phyloP scores from a whole-genome alignment of 2,888 invertebrate genomes.

The Resseliella maxima region DNA sequence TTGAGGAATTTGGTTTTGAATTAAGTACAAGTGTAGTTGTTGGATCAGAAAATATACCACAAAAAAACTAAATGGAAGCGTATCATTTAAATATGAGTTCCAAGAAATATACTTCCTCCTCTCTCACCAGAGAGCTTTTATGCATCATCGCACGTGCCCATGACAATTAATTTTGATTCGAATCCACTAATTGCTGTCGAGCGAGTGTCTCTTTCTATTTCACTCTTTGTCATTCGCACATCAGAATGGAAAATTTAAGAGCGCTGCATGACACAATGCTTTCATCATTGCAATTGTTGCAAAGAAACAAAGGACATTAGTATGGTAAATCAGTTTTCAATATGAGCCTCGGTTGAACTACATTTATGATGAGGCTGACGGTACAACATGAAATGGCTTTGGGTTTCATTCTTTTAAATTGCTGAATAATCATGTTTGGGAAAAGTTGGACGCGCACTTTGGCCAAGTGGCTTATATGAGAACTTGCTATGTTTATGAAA shows the following conservation, averaged over 20 bases:
- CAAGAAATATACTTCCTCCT: background rate
- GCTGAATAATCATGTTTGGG: background rate
- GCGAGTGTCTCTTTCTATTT: background rate
- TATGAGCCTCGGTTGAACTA: background rate
- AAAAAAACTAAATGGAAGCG: too few relatives aligned
- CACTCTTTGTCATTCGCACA: too few relatives aligned
- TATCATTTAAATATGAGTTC: background rate
- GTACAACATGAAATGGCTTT: background rate
- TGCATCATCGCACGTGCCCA: background rate
- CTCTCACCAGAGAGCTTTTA: background rate
- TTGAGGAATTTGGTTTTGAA: too few relatives aligned
- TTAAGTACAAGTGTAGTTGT: too few relatives aligned
- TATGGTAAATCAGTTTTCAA: background rate
- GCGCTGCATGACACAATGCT: background rate
- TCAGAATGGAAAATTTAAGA: background rate
- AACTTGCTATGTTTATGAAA: background rate
- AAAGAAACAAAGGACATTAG: background rate
- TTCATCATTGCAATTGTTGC: background rate
- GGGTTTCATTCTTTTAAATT: background rate
- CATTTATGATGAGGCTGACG: background rate
- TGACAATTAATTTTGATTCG: background rate
- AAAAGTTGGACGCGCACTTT: background rate
- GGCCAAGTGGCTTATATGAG: too few relatives aligned
- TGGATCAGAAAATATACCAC: background rate
- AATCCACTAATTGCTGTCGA: conserved; percentile 27